Evolutionary conservation across 2,888 invertebrate genomes (phyloP), one percentile per base, ranked within the genome.

Genomic region (Chirona hameri): DNA sequence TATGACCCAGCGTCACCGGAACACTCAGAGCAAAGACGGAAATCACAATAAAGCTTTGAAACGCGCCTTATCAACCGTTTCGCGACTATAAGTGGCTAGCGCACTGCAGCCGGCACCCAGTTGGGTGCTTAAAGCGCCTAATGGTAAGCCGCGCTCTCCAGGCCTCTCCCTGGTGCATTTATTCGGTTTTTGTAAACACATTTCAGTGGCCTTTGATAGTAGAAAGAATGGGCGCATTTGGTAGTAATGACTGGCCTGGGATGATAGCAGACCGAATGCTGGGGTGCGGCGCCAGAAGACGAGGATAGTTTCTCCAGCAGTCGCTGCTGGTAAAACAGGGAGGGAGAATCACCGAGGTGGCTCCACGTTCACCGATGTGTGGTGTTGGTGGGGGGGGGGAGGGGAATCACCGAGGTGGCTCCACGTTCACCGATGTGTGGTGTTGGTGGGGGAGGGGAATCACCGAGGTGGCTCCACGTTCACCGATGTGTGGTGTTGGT

Each of bases 21-120:
- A 27, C 65, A 65, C 65, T 65, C 65, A 65, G 27, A 65, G 65
- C 65, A 10, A 65, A 65, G n/a, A 27, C 65, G 27, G 65, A 65
- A 65, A 65, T 65, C 65, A 65, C 65, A 65, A 65, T 65, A 65
- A 65, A 65, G 27, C 65, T 65, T 14, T 27, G 65, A 65, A 65
- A 27, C 65, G 65, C 65, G 65, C 14, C 65, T 65, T 65, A 65
- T 65, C 65, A 65, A 27, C 57, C n/a, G 65, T 27, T 9, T 21
- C 2, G 65, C 27, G 65, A 9, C 65, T 7, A 27, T 48, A 27
- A 65, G 27, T 65, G 27, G 65, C 27, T 65, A 27, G 27, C 21
- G 9, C 9, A 9, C n/a, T n/a, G 65, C n/a, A 21, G n/a, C 21
- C 21, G n/a, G 65, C 65, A 15, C 27, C 27, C 65, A 21, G 27